Evolutionary conservation across 2,797 vertebrate species (phyloP).

Genomic region (Crenichthys baileyi): DNA sequence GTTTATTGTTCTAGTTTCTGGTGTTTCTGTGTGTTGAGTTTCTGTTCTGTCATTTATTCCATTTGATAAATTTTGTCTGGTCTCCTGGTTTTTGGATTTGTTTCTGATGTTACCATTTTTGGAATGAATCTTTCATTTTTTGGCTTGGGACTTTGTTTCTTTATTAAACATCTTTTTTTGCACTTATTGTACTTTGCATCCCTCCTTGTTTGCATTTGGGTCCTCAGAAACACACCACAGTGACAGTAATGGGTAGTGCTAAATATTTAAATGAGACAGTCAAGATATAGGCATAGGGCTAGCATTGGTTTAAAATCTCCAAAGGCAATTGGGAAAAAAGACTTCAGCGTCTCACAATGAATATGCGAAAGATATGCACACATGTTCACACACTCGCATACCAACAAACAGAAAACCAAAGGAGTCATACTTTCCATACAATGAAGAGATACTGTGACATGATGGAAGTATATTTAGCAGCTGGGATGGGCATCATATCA

Average conservation of each 20-base stretch:
- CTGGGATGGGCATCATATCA: background rate
- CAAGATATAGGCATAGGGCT: background rate
- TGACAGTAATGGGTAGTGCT: background rate
- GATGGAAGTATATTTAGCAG: constrained; percentile 6
- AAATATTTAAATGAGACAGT: background rate
- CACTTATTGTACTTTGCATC: background rate
- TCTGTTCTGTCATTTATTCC: background rate
- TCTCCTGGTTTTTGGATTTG: background rate
- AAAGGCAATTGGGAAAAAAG: background rate
- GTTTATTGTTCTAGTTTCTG: background rate
- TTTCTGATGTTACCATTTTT: background rate
- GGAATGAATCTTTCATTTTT: background rate
- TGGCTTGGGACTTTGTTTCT: background rate
- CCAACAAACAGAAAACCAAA: background rate
- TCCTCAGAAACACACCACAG: background rate
- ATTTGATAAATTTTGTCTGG: background rate
- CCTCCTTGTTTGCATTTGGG: background rate
- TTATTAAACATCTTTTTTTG: background rate
- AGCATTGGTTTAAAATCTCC: background rate
- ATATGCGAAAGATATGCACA: constrained; percentile 22
- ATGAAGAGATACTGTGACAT: constrained; percentile 2
- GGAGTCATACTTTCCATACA: background rate
- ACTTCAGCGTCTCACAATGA: constrained; percentile 10
- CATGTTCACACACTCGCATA: constrained; percentile 23
- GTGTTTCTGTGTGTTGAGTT: background rate